Evolutionary conservation across 1,140 invertebrate species (phyloP).

Genomic region (Calephelis nemesis): DNA sequence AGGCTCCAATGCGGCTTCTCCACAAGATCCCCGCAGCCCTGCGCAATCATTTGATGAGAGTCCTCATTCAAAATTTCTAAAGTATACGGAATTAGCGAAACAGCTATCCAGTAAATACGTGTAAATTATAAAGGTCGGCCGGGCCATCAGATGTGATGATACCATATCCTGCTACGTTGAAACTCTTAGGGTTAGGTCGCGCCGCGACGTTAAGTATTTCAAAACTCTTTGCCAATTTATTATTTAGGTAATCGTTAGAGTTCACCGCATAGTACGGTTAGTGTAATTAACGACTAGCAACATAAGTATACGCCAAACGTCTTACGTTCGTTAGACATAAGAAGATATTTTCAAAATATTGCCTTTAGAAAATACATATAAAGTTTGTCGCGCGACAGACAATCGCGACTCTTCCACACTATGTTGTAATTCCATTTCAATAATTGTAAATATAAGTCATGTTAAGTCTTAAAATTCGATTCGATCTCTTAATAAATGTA

Average conservation of each 20-base stretch:
- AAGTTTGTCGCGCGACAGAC: constrained; percentile 48
- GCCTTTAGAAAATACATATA: constrained; percentile 63
- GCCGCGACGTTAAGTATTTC: constrained; percentile 74
- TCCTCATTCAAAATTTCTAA: constrained; percentile 97
- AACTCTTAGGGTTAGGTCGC: constrained; percentile 72
- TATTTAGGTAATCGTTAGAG: constrained; percentile 77
- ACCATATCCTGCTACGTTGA: constrained; percentile 78
- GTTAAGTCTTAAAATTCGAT: constrained; percentile 75
- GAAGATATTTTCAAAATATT: constrained; percentile 77
- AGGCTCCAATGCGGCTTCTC: constrained; percentile 75
- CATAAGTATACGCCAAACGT: constrained; percentile 79
- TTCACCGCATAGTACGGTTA: constrained; percentile 75
- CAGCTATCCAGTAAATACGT: constrained; percentile 97
- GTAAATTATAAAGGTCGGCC: constrained; percentile 67
- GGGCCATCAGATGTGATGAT: constrained; percentile 72
- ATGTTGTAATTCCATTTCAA: constrained; percentile 75
- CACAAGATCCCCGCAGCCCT: constrained; percentile 77
- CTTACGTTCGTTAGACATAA: constrained; percentile 75
- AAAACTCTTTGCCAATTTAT: constrained; percentile 79
- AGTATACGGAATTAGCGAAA: constrained; percentile 97
- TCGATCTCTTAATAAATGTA: constrained; percentile 77
- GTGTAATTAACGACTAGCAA: constrained; percentile 75
- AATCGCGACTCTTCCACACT: constrained; percentile 67
- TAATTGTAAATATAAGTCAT: constrained; percentile 76
- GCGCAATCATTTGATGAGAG: constrained; percentile 90